Base-by-base conservation (phyloP, 2,113 vertebrate genomes). In the Myrmophylax atrothorax region DNA sequence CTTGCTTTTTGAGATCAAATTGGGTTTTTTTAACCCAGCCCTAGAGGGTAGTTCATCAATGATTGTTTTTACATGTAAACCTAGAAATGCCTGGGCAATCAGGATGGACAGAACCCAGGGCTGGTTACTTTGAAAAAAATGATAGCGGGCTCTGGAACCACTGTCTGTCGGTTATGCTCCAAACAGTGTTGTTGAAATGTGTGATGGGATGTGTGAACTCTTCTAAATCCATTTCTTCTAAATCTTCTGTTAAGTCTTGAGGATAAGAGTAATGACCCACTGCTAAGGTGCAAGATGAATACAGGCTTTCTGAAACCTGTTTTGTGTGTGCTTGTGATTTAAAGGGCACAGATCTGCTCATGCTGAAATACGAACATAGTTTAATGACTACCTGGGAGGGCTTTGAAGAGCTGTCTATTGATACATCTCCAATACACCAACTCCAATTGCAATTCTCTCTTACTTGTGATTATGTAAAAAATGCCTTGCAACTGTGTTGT, bases 401-500 rank as follows among this genome's bases (percentile, higher is more conserved):
- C 50, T 93, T 93, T 85, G 84, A 75, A 81, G 74, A 79, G 47
- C 49, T 66, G 23, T 56, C 82, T 82, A 13, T 84, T 91, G 84
- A 96, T 73, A 46, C 31, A 38, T 72, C 44, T 96, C 62, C 69
- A 62, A 17, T 78, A 58, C n/a, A 74, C 60, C 49, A 73, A 15
- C 49, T 89, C 74, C 26, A 6, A 56, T 59, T 84, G 92, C 80
- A 88, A 9, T 23, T 81, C 64, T 66, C 25, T 70, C 60, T 49
- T 79, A 74, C 38, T 90, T 81, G 73, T 69, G 76, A 92, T 92
- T 89, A 69, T 5, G 3, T 92, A 86, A 93, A 96, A 91, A 93
- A 78, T 64, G 75, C 72, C 47, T 96, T 90, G 82, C 64, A 95
- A 67, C 49, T 5, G 5, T 59, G 79, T 90, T 94, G 76, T 92